Base-by-base conservation (phyloP, 37 sponge, comb jelly and placozoan species). In the Dysidea cf. avara region DNA sequence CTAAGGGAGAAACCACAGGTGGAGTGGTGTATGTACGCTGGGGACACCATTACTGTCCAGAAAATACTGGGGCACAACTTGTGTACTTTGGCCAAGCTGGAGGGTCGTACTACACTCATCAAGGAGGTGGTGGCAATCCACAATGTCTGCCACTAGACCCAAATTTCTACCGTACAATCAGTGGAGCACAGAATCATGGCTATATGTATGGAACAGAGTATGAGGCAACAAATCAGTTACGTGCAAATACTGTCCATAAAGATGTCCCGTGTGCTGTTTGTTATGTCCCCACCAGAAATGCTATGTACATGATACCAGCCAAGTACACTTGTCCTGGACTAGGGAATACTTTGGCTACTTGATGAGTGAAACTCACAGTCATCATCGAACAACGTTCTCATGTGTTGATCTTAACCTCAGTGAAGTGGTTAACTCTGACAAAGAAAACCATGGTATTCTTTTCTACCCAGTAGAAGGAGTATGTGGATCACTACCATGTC, bases 261-360 rank as follows among this genome's bases (percentile, higher is more conserved):
- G 60, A 73, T 39, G 61, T 73, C 29, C 74, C 74, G 17, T 60
- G 74, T 73, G 74, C 74, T 46, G 74, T 73, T 6, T 73, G 74
- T 40, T 7, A 57, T 39, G 61, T 40, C 11, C 60, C 74, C 26
- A 73, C 46, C 18, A 37, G 61, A 59, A 22, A 60, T 26, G 37
- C 43, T 22, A 51, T 59, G 11, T 20, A 61, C 61, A 73, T 60
- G 74, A 60, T 73, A 33, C 74, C 74, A 73, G 74, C 74, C 31
- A 73, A 57, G 22, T 17, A 54, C 35, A 69, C 55, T 18, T 69
- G 70, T n/a, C 74, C 74, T n/a, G n/a, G n/a, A n/a, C n/a, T n/a
- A n/a, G n/a, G n/a, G n/a, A n/a, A n/a, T n/a, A n/a, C n/a, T n/a
- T 12, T 73, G 74, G 74, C 57, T 73, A 73, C 60, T 29, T 58